These are phyloP conservation scores for Actenoides hombroni DNA, from an alignment of 2,113 vertebrate genomes.

Conservation along the genomic window DNA sequence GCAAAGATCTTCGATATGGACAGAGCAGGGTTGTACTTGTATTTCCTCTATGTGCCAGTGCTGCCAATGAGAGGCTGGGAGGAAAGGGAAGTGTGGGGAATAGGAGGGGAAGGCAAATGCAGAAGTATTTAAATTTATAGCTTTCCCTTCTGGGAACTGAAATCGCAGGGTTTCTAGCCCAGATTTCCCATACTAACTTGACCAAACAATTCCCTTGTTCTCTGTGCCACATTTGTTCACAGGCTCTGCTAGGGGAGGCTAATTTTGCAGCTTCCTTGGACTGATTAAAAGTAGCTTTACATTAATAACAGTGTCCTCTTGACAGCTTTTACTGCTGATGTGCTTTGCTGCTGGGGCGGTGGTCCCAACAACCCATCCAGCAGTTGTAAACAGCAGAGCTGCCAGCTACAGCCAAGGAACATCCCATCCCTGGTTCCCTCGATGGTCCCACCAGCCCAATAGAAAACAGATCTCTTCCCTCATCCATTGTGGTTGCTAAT, in stretches of 20 bases:
- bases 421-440: not conserved
- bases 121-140: not conserved
- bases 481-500: not conserved
- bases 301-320: not conserved
- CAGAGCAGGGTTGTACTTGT: not conserved
- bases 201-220: not conserved
- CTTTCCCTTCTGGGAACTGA: not conserved
- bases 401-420: fast-evolving
- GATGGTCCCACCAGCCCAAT: not conserved
- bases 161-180: not conserved
- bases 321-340: not conserved
- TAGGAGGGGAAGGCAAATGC: not conserved
- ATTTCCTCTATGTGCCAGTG: not conserved
- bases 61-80: not conserved
- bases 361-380: not conserved
- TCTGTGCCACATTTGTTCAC: not conserved
- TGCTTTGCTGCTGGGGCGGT: not conserved
- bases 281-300: slow-evolving; percentile 7
- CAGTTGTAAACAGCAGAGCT: fast-evolving
- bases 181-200: not conserved
- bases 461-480: not conserved
- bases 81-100: not conserved
- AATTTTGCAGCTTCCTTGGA: not conserved
- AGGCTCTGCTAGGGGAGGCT: not conserved
- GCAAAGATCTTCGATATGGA: not conserved